phyloP scores from a whole-genome alignment of 2,113 vertebrate genomes.

The Ranitomeya variabilis region DNA sequence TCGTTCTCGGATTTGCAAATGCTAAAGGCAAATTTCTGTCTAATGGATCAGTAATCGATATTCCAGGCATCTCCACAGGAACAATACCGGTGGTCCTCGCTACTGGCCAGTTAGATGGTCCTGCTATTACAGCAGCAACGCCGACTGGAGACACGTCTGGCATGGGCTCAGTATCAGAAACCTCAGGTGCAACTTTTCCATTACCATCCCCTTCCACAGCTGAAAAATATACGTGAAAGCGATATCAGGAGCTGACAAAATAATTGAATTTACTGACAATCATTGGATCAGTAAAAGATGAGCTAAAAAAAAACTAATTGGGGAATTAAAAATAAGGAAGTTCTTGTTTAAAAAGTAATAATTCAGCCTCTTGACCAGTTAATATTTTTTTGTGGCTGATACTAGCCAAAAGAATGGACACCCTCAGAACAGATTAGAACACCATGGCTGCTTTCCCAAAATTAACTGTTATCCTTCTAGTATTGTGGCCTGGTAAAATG shows the following conservation, averaged over 20 bases:
- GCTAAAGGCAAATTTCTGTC: background rate
- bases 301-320: no score
- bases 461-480: no score
- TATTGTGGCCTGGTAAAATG: no score
- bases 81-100: background rate
- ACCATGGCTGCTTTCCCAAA: no score
- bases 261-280: background rate
- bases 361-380: no score
- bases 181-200: background rate
- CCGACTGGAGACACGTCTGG: background rate
- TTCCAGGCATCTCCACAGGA: conserved; percentile 3
- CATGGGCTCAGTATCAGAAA: background rate
- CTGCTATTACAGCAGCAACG: background rate
- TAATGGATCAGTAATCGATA: background rate
- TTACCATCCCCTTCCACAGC: background rate
- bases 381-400: no score
- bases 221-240: background rate
- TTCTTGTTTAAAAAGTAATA: no score
- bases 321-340: no score
- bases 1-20: conserved; percentile 45
- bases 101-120: background rate
- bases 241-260: background rate
- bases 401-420: no score
- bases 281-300: no score
- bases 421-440: no score